phyloP scores from a whole-genome alignment of 2,113 vertebrate genomes.

The Callipepla squamata region DNA sequence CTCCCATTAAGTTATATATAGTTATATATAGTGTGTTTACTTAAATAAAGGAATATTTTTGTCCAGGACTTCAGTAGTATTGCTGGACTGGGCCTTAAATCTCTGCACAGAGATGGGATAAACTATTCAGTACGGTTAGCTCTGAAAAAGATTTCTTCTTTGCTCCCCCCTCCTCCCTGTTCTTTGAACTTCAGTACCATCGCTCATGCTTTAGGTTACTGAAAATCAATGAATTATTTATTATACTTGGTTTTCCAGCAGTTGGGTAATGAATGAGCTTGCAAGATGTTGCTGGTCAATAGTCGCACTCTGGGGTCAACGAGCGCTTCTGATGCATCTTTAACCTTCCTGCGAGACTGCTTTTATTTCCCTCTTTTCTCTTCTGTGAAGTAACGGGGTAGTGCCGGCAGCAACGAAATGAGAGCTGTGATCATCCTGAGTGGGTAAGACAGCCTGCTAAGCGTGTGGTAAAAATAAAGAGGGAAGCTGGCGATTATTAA shows the following conservation, averaged over 20 bases:
- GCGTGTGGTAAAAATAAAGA: conserved; percentile 25
- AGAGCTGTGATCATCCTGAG: not conserved
- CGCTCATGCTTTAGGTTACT: not conserved
- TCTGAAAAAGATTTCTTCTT: not conserved
- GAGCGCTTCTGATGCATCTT: not conserved
- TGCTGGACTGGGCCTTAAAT: not conserved
- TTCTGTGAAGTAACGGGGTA: conserved; percentile 1
- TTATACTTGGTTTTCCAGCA: not conserved
- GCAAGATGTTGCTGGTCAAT: not conserved
- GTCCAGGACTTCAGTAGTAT: not conserved
- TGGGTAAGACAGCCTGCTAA: conserved; percentile 14
- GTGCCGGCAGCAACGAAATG: conserved; percentile 6
- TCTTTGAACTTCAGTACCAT: not conserved
- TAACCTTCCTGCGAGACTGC: not conserved
- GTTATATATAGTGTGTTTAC: not conserved
- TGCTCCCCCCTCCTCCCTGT: not conserved
- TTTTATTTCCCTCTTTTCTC: not conserved
- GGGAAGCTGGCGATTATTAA: conserved; percentile 34
- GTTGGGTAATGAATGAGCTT: not conserved
- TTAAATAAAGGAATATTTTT: conserved; percentile 19
- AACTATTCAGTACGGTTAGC: not conserved
- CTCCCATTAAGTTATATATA: not conserved
- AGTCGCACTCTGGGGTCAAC: not conserved
- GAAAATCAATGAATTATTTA: conserved; percentile 39
- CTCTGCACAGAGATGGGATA: not conserved